These are phyloP conservation scores for Excalfactoria chinensis DNA, from an alignment of 2,113 vertebrate genomes.

Conservation along the genomic window DNA sequence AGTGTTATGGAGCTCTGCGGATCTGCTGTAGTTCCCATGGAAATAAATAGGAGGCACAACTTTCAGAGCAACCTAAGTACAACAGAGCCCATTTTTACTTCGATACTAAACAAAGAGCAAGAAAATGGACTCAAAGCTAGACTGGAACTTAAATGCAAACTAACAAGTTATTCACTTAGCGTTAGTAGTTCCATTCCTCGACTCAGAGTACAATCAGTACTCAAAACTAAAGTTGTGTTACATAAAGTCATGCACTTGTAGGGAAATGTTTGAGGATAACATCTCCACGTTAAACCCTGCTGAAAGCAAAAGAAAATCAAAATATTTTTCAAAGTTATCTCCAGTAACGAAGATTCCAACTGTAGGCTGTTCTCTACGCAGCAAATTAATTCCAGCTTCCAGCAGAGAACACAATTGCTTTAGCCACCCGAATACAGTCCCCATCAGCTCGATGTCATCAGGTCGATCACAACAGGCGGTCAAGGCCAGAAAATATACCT, in stretches of 20 bases:
- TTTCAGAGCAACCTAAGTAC: too few species aligned
- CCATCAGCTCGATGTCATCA: neutral
- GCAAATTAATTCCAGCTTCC: constrained; percentile 38
- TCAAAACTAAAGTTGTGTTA: neutral
- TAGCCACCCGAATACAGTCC: neutral
- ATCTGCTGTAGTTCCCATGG: too few species aligned
- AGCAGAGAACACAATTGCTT: constrained; percentile 30
- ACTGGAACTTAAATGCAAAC: neutral
- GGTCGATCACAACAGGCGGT: neutral
- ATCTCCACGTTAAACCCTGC: neutral
- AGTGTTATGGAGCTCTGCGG: too few species aligned
- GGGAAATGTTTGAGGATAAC: neutral
- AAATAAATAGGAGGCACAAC: too few species aligned
- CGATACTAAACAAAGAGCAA: neutral
- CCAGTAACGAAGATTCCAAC: neutral
- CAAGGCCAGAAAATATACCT: neutral
- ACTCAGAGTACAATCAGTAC: neutral
- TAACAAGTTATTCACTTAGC: neutral
- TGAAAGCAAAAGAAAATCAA: neutral
- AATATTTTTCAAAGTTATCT: neutral
- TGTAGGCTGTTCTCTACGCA: neutral
- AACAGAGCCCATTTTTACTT: neutral
- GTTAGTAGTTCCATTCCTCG: neutral
- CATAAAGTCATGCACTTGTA: neutral
- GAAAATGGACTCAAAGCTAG: neutral